Base-by-base conservation (phyloP, 2,797 vertebrate genomes). In the Enteromius thamalakanensis region DNA sequence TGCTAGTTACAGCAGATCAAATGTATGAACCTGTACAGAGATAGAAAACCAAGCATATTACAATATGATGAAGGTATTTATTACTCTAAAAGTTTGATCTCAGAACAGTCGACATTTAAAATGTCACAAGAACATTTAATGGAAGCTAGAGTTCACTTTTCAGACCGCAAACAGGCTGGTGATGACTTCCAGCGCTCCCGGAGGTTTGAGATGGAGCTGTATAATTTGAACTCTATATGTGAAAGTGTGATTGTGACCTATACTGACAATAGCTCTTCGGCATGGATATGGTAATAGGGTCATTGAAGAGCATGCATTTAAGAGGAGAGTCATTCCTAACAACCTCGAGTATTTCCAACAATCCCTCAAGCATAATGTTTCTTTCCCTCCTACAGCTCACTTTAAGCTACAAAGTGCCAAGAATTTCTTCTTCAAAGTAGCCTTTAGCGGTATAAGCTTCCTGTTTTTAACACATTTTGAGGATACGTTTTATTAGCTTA, bases 391-490 rank as follows among this genome's bases (percentile, higher is more conserved):
- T 58, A 45, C 11, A 1, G 26, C 64, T 14, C 14, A 75, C 19
- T 79, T 82, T 49, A 80, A 53, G 37, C 71, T 80, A 84, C 53
- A 84, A 85, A 84, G 71, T 74, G 67, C n/a, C 64, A 69, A 55
- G n/a, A 79, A 72, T 87, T 60, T 67, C 65, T 75, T 68, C 55
- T 58, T 75, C 42, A 32, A 70, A 21, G 32, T 64, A 64, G 62
- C 6, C 72, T 79, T 82, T 67, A 70, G 55, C 21, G 1, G 74
- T 51, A 70, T 26, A 58, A 82, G 60, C 34, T 79, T 84, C 60
- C 76, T 81, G 74, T 72, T 86, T 83, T 80, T 82, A 62, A 83
- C 47, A 79, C 51, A 23, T 55, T 82, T 71, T 72, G 69, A 76
- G 40, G 42, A 80, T 84, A 79, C 2, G 26, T 65, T 72, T 82